phyloP scores from a whole-genome alignment of 2,888 invertebrate species.

The Ochropleura leucogaster region DNA sequence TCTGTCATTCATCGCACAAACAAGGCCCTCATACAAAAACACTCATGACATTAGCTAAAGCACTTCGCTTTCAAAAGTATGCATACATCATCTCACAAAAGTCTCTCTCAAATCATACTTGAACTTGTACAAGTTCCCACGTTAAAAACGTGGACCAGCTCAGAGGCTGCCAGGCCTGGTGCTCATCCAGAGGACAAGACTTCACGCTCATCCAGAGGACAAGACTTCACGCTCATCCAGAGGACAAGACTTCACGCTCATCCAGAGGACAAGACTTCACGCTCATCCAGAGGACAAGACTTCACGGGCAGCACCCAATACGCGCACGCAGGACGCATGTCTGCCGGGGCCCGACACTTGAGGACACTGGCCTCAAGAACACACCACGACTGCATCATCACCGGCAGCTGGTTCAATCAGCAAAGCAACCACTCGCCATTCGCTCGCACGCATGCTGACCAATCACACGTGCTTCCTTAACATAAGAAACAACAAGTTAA shows the following conservation, averaged over 20 bases:
- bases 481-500: not conserved
- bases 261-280: too few species aligned
- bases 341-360: not conserved
- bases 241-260: not conserved
- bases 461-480: not conserved
- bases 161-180: constrained; percentile 2
- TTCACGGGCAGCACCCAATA: not conserved
- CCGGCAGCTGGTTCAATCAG: not conserved
- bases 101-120: not conserved
- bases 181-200: not conserved
- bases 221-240: not conserved
- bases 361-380: not conserved
- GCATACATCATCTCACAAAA: not conserved
- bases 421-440: not conserved
- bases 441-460: not conserved
- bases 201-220: not conserved
- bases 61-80: not conserved
- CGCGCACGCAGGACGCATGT: not conserved
- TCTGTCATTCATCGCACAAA: not conserved
- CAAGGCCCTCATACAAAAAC: constrained; percentile 2
- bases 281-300: not conserved
- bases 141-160: not conserved
- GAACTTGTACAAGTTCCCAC: constrained; percentile 1
- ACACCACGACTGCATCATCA: too few species aligned
- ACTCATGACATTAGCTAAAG: not conserved